Base-by-base conservation (phyloP, 2,888 invertebrate genomes). In the Pyralis farinalis region DNA sequence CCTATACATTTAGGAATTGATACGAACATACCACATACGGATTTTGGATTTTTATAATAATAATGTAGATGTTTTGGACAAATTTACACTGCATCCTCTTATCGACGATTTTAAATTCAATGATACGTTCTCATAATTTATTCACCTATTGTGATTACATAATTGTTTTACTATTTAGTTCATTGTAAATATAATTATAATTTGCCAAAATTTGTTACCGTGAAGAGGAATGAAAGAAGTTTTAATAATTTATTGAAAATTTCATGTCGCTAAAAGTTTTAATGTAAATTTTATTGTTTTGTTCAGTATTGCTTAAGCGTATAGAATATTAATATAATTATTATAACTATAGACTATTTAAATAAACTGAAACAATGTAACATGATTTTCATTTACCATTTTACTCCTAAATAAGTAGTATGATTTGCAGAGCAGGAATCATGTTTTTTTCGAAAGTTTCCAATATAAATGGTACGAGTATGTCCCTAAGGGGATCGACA, bases 281-380 rank as follows among this genome's bases (percentile, higher is more conserved):
- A 16, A 49, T 83, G 81, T 85, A 86, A 82, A 86, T 84, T 85
- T 80, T 86, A 85, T 85, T 68, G 75, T 85, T 86, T 82, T 80
- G 84, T 87, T 86, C 85, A 80, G 83, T 84, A 87, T 84, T 85
- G 73, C 71, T 62, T 86, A 85, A 83, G 83, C 70, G 67, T 74
- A 83, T 81, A 83, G 73, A 78, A 77, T 82, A 80, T 75, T 75
- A 71, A 73, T 71, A 68, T 71, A 69, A 82, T 71, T 61, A 71
- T 65, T 74, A 73, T 71, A 52, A 44, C 58, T 69, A 72, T 78
- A 81, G 72, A 75, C 53, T 79, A 81, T 81, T 79, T 75, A 76
- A 82, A 82, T 77, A 80, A 80, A 70, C 46, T 47, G 40, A 52
- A 46, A 44, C 44, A 34, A 43, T 32, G 25, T 7, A 21, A 36